phyloP scores from a whole-genome alignment of 2,113 vertebrate species.

The Periophthalmodon schlosseri region DNA sequence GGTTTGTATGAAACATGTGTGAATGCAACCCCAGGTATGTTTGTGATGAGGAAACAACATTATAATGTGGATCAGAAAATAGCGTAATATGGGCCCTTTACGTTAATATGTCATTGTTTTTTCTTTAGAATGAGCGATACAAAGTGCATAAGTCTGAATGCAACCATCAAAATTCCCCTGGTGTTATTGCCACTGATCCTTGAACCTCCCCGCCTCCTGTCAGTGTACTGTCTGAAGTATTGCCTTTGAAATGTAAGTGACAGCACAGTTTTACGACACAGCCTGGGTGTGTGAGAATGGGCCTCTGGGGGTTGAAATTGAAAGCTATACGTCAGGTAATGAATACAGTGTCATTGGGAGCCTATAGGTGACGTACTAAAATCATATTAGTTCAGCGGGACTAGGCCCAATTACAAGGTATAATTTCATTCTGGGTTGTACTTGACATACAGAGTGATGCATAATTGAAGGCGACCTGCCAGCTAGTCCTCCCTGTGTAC shows the following conservation, averaged over 20 bases:
- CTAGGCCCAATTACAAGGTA: conserved; percentile 23
- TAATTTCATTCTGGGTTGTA: conserved; percentile 43
- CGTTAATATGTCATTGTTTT: too few relatives aligned
- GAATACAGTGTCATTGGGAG: conserved; percentile 49
- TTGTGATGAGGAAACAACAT: too few relatives aligned
- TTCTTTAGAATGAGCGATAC: neutral
- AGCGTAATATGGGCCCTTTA: too few relatives aligned
- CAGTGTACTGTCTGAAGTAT: conserved; percentile 37
- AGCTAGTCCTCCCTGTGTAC: conserved; percentile 22
- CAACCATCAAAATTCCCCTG: too few relatives aligned
- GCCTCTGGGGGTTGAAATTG: conserved; percentile 32
- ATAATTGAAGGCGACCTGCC: conserved; percentile 39
- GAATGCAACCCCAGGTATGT: too few relatives aligned
- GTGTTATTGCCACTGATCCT: conserved; percentile 7
- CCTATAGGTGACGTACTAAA: conserved; percentile 40
- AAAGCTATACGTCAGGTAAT: conserved; percentile 47
- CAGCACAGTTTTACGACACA: conserved; percentile 39
- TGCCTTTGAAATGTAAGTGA: conserved; percentile 40
- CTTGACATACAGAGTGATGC: conserved; percentile 34
- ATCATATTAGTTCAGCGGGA: conserved; percentile 42
- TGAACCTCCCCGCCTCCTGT: conserved; percentile 23
- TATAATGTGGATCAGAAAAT: too few relatives aligned
- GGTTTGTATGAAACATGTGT: too few relatives aligned
- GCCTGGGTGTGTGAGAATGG: conserved; percentile 36
- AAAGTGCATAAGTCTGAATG: neutral